These are phyloP conservation scores for Microdon myrmicae DNA, from an alignment of 2,888 invertebrate species.

Conservation along the genomic window DNA sequence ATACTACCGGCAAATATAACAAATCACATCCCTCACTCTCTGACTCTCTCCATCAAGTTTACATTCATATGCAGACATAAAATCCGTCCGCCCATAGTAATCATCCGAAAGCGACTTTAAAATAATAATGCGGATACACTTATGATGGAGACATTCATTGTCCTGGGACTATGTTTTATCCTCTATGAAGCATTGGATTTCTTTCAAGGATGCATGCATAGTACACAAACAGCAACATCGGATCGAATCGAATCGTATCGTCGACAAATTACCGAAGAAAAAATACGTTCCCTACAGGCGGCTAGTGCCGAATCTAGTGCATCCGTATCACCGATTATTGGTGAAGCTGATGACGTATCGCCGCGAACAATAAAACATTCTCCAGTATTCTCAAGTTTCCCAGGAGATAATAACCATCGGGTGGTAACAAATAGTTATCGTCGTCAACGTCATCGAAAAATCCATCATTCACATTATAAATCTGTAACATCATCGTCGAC, in stretches of 20 bases:
- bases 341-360: slow-evolving; percentile 53
- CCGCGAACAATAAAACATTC: slow-evolving; percentile 58
- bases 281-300: slow-evolving; percentile 46
- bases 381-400: slow-evolving; percentile 54
- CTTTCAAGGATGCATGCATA: slow-evolving; percentile 70
- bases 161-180: slow-evolving; percentile 75
- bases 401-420: slow-evolving; percentile 24
- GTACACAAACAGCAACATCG: slow-evolving; percentile 62
- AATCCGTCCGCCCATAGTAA: background rate
- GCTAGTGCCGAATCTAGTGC: slow-evolving; percentile 62
- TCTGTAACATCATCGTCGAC: slow-evolving; percentile 54
- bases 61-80: background rate
- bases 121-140: slow-evolving; percentile 54
- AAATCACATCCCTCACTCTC: background rate
- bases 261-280: slow-evolving; percentile 63
- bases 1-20: background rate
- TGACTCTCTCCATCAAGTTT: background rate
- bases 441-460: slow-evolving; percentile 15
- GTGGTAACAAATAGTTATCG: slow-evolving; percentile 21
- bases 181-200: slow-evolving; percentile 76
- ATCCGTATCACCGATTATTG: slow-evolving; percentile 63
- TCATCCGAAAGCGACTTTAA: slow-evolving; percentile 23
- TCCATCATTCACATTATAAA: slow-evolving; percentile 12
- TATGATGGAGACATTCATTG: slow-evolving; percentile 75
- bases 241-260: slow-evolving; percentile 66